A percentile compares a stretch with the other conserved stretches of the same genome.
Evolutionary conservation across 2,888 invertebrate species (phyloP).

Genomic region (Drosophila rellima): DNA sequence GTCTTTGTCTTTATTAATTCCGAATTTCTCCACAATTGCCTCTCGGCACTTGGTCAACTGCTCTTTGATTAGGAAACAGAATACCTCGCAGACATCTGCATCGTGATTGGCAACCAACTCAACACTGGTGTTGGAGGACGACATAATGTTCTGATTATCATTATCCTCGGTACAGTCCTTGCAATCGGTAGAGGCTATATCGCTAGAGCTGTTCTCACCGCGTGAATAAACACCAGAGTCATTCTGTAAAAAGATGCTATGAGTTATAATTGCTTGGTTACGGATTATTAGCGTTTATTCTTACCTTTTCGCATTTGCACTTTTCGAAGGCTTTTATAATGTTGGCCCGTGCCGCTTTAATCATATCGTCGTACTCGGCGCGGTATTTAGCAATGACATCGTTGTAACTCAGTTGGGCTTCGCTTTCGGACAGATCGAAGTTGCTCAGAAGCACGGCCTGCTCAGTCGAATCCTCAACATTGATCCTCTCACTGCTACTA

Average conservation of each 20-base stretch:
- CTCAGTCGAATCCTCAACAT: constrained; percentile 24
- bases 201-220: constrained; percentile 82
- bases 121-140: constrained; percentile 72
- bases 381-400: constrained; percentile 56
- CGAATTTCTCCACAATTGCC: constrained; percentile 86
- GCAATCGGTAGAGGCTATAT: constrained; percentile 68
- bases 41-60: constrained; percentile 93
- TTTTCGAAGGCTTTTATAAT: constrained; percentile 82
- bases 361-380: constrained; percentile 68
- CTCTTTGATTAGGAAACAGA: constrained; percentile 92
- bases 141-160: constrained; percentile 53
- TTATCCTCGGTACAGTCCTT: constrained; percentile 56
- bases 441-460: constrained; percentile 7
- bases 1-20: constrained; percentile 42
- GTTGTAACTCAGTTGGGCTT: constrained; percentile 24
- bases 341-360: constrained; percentile 71
- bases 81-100: constrained; percentile 89
- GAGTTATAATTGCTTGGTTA: background rate
- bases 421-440: constrained; percentile 26
- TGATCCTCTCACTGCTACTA: constrained; percentile 44
- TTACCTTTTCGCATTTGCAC: constrained; percentile 62
- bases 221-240: constrained; percentile 85
- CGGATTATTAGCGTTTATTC: background rate
- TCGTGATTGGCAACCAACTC: constrained; percentile 78
- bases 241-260: constrained; percentile 57